Evolutionary conservation across 2,797 vertebrate genomes (phyloP), one percentile per base, ranked within the genome.

Genomic region (Acrossocheilus fasciatus): DNA sequence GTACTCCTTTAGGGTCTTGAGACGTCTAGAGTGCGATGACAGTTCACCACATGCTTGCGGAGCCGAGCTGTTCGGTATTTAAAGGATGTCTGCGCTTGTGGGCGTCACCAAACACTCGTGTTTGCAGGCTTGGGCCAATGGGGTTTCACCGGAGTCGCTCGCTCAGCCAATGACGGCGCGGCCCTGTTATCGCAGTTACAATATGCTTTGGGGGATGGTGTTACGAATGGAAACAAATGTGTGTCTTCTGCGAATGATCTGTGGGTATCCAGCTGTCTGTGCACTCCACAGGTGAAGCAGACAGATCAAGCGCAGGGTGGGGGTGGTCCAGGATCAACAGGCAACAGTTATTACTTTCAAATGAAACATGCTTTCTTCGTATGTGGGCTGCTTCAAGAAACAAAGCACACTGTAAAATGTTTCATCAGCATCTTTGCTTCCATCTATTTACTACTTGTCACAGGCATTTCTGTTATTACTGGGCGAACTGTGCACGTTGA

Each of bases 191-290:
- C 95, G 90, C 91, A 91, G 95, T 95, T 95, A 94, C 95, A 95
- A 95, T 96, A 94, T 95, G 94, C 94, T 95, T 30, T 94, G 94
- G 94, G 93, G 93, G 94, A 94, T 93, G 95, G 95, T 93, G 94
- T 96, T 95, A 95, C 95, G 96, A 96, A 96, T 96, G 95, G 95
- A 96, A 96, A 96, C 95, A 96, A 96, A 96, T 96, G 95, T 96
- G 95, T 93, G 94, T 96, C 93, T 96, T 96, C 96, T 96, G 95
- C 93, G 94, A 92, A 92, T 95, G 92, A 96, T 95, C 93, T 95
- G 96, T 96, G 95, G 95, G 95, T 95, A 96, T 96, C 94, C 95
- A 96, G 96, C 95, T 96, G 95, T 94, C 95, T 90, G 80, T 90
- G 91, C 92, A 94, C 94, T 95, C 95, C 95, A 95, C 96, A 96